phyloP scores from a whole-genome alignment of 2,888 invertebrate genomes.

The Harmothoe impar region DNA sequence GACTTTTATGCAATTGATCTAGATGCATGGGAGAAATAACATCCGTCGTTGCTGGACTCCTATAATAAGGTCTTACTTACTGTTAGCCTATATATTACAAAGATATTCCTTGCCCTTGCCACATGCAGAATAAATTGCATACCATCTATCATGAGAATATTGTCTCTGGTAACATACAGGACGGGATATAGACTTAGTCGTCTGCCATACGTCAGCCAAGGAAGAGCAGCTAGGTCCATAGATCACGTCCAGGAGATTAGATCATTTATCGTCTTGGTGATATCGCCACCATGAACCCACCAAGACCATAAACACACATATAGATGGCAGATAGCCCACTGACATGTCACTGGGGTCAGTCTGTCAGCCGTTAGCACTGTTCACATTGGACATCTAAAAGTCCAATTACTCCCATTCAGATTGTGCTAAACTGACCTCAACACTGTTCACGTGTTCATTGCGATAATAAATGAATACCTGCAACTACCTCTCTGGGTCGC shows the following conservation, averaged over 20 bases:
- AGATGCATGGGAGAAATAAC: no score
- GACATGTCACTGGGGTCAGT: background rate
- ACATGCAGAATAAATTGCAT: background rate
- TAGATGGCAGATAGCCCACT: background rate
- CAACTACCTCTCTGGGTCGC: no score
- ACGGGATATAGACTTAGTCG: background rate
- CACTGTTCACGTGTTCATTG: no score
- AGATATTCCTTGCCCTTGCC: background rate
- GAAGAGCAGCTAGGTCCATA: background rate
- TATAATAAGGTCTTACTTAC: no score
- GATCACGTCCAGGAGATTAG: background rate
- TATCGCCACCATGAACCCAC: background rate
- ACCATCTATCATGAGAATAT: background rate
- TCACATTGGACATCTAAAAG: background rate
- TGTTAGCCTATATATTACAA: no score
- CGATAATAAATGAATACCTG: no score
- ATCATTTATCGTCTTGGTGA: slow-evolving; percentile 23
- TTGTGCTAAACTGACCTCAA: no score
- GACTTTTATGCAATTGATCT: no score
- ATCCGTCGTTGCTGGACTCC: no score
- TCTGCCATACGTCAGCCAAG: background rate
- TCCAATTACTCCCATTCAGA: no score
- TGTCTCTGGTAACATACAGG: background rate
- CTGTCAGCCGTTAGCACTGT: background rate
- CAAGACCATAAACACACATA: background rate